Percentiles rank a stretch among this genome's conserved stretches.
phyloP scores from a whole-genome alignment of 2,888 invertebrate species.

The Helicoverpa assulta region DNA sequence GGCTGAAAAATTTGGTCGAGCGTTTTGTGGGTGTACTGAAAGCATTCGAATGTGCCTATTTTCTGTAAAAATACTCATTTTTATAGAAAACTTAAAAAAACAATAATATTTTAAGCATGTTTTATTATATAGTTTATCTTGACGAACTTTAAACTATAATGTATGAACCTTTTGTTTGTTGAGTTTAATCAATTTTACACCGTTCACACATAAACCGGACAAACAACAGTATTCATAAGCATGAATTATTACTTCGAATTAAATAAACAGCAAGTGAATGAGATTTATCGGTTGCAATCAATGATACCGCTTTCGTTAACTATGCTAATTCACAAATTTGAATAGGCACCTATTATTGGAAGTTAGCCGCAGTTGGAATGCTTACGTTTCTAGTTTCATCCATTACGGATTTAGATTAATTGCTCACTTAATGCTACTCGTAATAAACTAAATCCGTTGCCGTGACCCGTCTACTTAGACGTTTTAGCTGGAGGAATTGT shows the following conservation, averaged over 20 bases:
- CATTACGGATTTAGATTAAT: constrained; percentile 80
- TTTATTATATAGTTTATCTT: no score
- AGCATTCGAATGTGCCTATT: neutral
- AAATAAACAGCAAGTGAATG: constrained; percentile 36
- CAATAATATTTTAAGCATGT: no score
- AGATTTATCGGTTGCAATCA: constrained; percentile 60
- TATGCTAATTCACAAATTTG: constrained; percentile 73
- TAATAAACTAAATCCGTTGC: constrained; percentile 83
- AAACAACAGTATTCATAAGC: constrained; percentile 19
- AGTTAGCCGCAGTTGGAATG: constrained; percentile 76
- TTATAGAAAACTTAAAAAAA: no score
- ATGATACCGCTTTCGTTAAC: constrained; percentile 64
- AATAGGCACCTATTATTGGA: constrained; percentile 72
- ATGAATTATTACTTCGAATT: constrained; percentile 26
- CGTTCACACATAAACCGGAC: no score
- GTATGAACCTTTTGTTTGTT: no score
- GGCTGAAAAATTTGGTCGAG: constrained; percentile 1
- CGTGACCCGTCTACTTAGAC: constrained; percentile 82
- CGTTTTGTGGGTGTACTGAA: constrained; percentile 8
- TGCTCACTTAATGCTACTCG: constrained; percentile 81
- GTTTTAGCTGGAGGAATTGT: constrained; percentile 81
- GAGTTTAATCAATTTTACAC: no score
- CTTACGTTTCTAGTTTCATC: constrained; percentile 76
- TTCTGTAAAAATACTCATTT: no score
- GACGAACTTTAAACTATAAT: no score